Evolutionary conservation across 2,113 vertebrate species (phyloP).

Genomic region (Tringa solitaria): DNA sequence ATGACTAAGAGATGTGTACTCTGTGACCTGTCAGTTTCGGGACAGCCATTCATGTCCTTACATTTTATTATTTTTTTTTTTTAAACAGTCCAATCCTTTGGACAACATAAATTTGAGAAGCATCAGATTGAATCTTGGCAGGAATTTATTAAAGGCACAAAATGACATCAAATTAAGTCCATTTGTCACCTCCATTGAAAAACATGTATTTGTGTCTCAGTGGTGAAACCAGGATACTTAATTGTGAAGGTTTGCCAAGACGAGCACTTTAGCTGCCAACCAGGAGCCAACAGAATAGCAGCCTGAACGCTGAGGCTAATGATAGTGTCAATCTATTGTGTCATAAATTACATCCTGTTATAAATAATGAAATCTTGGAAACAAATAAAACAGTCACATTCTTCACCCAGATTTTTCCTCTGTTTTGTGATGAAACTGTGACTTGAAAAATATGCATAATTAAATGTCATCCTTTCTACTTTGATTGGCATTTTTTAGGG

Average conservation of each 20-base stretch:
- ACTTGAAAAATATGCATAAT: conserved; percentile 4
- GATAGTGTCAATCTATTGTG: conserved; percentile 23
- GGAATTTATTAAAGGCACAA: not conserved
- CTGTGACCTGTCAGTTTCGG: not conserved
- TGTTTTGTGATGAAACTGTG: conserved; percentile 27
- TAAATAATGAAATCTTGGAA: conserved; percentile 56
- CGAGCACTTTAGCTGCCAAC: not conserved
- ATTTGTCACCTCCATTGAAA: not conserved
- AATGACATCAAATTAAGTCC: not conserved
- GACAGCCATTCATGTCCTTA: not conserved
- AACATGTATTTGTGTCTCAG: not conserved
- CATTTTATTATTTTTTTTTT: not conserved
- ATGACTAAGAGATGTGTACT: not conserved
- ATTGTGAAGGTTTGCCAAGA: conserved; percentile 15
- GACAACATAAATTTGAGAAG: not conserved
- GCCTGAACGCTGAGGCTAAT: not conserved
- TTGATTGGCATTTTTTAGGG: not conserved
- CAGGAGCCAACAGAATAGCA: not conserved
- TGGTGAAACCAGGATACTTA: not conserved
- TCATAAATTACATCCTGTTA: conserved; percentile 57
- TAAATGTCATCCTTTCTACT: not conserved
- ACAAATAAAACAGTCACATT: not conserved
- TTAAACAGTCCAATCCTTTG: not conserved
- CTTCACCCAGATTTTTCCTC: not conserved
- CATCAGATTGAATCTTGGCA: not conserved